Conservation (phyloP, 2,797 vertebrate genomes). For the Liasis olivaceus region DNA sequence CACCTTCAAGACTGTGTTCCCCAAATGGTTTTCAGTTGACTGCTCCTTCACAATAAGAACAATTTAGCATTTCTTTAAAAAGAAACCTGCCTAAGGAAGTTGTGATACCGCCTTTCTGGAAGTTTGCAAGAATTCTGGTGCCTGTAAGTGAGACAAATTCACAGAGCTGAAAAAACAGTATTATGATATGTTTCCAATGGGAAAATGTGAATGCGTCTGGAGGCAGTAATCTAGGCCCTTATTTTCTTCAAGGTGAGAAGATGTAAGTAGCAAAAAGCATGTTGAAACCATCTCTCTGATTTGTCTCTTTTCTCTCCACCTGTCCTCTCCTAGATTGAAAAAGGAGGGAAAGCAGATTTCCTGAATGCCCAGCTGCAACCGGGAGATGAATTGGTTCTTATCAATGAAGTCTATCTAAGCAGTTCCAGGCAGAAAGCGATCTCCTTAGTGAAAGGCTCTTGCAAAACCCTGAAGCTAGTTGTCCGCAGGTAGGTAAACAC, state of each 20-base stretch:
- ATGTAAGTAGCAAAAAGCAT: not conserved
- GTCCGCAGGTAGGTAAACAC: conserved; percentile 82
- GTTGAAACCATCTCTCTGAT: not conserved
- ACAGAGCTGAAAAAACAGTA: not conserved
- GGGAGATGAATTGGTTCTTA: conserved; percentile 86
- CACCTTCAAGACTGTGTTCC: not conserved
- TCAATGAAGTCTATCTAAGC: conserved; percentile 87
- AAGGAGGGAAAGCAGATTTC: conserved; percentile 83
- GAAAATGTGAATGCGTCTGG: not conserved
- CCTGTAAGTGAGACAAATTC: not conserved
- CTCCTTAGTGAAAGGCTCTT: conserved; percentile 89
- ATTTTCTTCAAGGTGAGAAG: not conserved
- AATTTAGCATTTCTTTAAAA: not conserved
- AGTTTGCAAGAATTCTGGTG: not conserved
- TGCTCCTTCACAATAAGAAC: not conserved
- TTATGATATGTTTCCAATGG: not conserved
- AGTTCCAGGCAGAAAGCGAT: conserved; percentile 89
- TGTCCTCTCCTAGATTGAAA: conserved; percentile 79
- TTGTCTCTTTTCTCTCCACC: conserved; percentile 22
- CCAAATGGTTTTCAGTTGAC: not conserved
- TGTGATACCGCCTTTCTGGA: conserved; percentile 1
- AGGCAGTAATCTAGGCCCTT: not conserved
- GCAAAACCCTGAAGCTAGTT: conserved; percentile 85
- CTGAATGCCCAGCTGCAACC: conserved; percentile 80
- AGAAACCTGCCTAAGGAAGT: not conserved